Evolutionary conservation across 2,113 vertebrate species (phyloP).

Genomic region (Brevimyrus niger): DNA sequence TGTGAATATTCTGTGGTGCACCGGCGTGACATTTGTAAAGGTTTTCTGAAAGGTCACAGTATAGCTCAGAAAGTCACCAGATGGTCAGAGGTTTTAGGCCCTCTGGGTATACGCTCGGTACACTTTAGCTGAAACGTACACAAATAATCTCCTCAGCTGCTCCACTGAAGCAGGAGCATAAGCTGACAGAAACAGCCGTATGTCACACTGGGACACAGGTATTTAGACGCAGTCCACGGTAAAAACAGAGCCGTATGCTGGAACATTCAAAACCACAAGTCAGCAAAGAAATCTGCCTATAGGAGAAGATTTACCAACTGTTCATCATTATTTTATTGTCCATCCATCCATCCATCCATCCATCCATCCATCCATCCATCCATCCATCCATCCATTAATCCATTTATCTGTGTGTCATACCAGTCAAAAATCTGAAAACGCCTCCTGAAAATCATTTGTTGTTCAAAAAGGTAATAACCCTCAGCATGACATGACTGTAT

Average conservation of each 20-base stretch:
- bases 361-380: not conserved
- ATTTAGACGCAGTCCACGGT: not conserved
- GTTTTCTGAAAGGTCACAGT: not conserved
- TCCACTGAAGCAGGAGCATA: not conserved
- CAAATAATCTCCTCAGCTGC: not conserved
- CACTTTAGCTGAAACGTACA: not conserved
- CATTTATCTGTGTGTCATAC: not conserved
- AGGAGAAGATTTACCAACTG: not conserved
- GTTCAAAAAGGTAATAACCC: not conserved
- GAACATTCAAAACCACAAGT: not conserved
- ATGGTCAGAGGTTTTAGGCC: not conserved
- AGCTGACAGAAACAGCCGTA: not conserved
- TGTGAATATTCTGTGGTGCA: not conserved
- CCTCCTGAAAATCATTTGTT: not conserved
- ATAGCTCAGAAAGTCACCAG: not conserved
- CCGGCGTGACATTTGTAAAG: not conserved
- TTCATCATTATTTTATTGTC: not conserved
- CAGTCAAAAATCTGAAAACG: not conserved
- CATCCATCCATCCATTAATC: not conserved
- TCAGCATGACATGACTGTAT: not conserved
- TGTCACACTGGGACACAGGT: not conserved
- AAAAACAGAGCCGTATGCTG: not conserved
- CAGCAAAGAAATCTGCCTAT: not conserved
- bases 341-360: not conserved
- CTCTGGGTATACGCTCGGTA: not conserved